Conservation (phyloP, 1,140 invertebrate genomes). For the Armadillidium nasatum region DNA sequence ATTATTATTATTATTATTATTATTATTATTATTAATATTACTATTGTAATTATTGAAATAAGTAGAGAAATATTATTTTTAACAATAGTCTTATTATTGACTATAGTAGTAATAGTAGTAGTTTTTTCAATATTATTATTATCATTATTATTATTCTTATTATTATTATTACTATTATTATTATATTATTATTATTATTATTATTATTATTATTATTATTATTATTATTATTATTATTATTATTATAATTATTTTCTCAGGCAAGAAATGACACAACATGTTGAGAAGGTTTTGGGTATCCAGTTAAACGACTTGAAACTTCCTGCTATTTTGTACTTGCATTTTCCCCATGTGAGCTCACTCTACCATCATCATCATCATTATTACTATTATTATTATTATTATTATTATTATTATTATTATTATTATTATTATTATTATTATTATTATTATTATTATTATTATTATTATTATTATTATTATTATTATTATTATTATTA, state of each 20-base stretch:
- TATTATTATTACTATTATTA: neutral
- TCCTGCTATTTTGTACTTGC: too few species aligned
- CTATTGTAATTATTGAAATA: too few species aligned
- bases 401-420: conserved; percentile 15
- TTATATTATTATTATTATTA: conserved; percentile 11
- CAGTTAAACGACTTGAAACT: too few species aligned
- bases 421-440: conserved; percentile 15
- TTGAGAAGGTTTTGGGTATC: too few species aligned
- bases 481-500: conserved; percentile 15
- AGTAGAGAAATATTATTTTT: too few species aligned
- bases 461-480: conserved; percentile 15
- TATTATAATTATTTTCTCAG: neutral
- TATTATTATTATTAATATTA: too few species aligned
- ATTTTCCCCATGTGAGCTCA: too few species aligned
- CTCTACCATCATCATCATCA: neutral
- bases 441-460: conserved; percentile 15
- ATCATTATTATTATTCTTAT: too few species aligned
- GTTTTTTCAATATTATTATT: too few species aligned
- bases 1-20: too few species aligned
- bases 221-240: conserved; percentile 15
- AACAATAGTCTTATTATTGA: too few species aligned
- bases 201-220: conserved; percentile 15
- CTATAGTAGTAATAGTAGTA: too few species aligned
- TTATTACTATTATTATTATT: conserved; percentile 12
- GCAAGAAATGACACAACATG: neutral